Evolutionary conservation across 1,140 invertebrate species (phyloP), one percentile per base, ranked within the genome.

Genomic region (Globodera ellingtonae): DNA sequence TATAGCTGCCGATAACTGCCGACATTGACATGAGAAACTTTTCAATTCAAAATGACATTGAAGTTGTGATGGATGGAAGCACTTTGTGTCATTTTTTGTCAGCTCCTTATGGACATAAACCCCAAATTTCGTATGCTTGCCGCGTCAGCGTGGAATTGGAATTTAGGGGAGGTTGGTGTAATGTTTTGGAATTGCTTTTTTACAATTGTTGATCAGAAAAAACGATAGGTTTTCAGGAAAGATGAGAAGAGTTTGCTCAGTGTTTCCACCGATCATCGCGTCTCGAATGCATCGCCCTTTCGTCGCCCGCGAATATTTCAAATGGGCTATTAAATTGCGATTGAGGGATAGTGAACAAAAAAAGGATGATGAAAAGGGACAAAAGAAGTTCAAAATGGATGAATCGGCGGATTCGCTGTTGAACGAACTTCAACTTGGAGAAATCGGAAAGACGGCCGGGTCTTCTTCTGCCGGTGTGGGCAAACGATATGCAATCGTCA

Each of bases 21-120:
- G 73, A 75, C 52, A n/a, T 8, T 15, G 24, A 46, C 8, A 1
- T 75, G 15, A 46, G 35, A 46, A 65, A 56, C 52, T 56, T 75
- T n/a, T 18, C 73, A 1, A 44, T 56, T 75, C 65, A 46, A 24
- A 75, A 75, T 75, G 48, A 46, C 3, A n/a, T 75, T 44, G 35
- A 75, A 46, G n/a, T 75, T 75, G 15, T 65, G 18, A 75, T 75
- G 73, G 73, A 75, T 75, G 50, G 56, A 10, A 75, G 73, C n/a
- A 75, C 73, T 59, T 65, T 75, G 8, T 18, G 73, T 44, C 73
- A 75, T 59, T 21, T 75, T n/a, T 24, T 75, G 65, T 75, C 73
- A 3, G 73, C 73, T 18, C 73, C 73, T 24, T 75, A 65, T 56
- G 35, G 56, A 8, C 73, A 75, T 44, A 24, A 46, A 6, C 35